Conservation (phyloP, 2,888 invertebrate genomes). For the Catocala nupta region DNA sequence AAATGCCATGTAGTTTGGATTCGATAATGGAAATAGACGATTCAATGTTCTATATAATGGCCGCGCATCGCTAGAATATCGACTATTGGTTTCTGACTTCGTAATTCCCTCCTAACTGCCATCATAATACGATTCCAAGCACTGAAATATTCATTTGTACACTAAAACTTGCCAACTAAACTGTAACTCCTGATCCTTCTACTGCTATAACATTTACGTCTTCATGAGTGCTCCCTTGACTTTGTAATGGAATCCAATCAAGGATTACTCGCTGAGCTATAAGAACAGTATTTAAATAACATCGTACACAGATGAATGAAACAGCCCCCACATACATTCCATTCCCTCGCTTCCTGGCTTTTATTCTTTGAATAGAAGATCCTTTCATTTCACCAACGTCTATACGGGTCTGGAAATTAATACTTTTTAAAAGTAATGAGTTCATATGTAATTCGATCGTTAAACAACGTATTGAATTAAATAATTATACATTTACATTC, state of each 20-base stretch:
- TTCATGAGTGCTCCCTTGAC: conserved; percentile 5
- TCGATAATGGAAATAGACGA: conserved; percentile 2
- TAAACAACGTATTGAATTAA: conserved; percentile 14
- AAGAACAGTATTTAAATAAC: conserved; percentile 14
- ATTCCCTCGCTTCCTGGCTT: conserved; percentile 41
- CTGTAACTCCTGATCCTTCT: not conserved
- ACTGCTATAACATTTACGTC: too few species aligned
- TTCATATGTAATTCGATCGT: conserved; percentile 39
- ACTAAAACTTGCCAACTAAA: conserved; percentile 1
- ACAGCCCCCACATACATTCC: conserved; percentile 23
- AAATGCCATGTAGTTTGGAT: conserved; percentile 6
- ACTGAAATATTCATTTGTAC: conserved; percentile 1
- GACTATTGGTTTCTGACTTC: not conserved
- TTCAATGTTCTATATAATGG: conserved; percentile 6
- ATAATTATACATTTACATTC: conserved; percentile 36
- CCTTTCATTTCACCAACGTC: conserved; percentile 33
- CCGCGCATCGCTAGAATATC: not conserved
- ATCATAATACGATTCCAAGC: not conserved
- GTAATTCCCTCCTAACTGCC: not conserved
- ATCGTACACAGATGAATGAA: conserved; percentile 25
- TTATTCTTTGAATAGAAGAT: conserved; percentile 44
- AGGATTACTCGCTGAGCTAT: conserved; percentile 13
- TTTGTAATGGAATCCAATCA: conserved; percentile 15
- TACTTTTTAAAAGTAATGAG: conserved; percentile 22
- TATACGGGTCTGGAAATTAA: conserved; percentile 29